Evolutionary conservation across 1,140 invertebrate species (phyloP).

Genomic region (Papilio polyxenes): DNA sequence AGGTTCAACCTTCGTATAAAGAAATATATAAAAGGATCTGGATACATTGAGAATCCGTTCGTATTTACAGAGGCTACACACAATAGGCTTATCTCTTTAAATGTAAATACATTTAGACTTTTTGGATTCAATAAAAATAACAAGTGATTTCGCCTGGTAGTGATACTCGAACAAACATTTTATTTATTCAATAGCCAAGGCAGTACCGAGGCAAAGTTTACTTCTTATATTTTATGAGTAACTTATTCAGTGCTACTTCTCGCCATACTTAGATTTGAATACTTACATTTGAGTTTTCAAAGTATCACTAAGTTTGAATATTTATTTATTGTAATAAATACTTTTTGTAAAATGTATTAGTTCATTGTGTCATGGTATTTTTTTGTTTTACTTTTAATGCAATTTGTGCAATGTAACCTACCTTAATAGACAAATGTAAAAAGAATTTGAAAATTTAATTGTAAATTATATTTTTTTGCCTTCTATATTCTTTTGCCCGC

Average conservation of each 20-base stretch:
- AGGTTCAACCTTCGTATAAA: not conserved
- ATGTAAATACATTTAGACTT: constrained; percentile 6
- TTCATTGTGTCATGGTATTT: not conserved
- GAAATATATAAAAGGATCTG: not conserved
- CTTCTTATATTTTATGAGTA: not conserved
- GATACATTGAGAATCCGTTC: not conserved
- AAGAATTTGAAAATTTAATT: too few relatives aligned
- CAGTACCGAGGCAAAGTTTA: not conserved
- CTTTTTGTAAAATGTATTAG: not conserved
- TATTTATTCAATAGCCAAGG: constrained; percentile 22
- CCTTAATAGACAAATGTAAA: too few relatives aligned
- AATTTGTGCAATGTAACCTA: too few relatives aligned
- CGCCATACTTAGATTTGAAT: not conserved
- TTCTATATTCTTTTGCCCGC: too few relatives aligned
- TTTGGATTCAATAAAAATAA: constrained; percentile 19
- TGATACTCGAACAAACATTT: constrained; percentile 22
- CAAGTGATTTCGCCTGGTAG: constrained; percentile 15
- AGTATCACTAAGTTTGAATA: not conserved
- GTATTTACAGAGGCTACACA: not conserved
- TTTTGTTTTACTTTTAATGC: not conserved
- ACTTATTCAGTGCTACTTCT: not conserved
- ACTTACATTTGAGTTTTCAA: not conserved
- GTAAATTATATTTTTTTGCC: too few relatives aligned
- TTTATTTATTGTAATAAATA: not conserved
- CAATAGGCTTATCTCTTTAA: constrained; percentile 27